Evolutionary conservation across 2,113 vertebrate species (phyloP), one percentile per base, ranked within the genome.

Genomic region (Chloropsis hardwickii): DNA sequence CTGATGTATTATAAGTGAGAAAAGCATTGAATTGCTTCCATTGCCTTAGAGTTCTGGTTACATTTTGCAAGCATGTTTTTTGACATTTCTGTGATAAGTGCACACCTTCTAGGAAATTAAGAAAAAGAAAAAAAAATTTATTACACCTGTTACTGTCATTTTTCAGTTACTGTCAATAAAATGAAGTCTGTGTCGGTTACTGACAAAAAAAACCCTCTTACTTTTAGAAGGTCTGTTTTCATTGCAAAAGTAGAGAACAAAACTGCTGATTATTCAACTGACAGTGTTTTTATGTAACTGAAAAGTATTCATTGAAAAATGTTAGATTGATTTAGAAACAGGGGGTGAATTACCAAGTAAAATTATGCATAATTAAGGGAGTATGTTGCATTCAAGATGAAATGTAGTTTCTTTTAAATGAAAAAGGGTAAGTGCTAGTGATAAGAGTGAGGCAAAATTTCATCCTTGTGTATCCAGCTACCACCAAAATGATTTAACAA

Each of bases 221-320:
- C 44, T 64, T 81, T 81, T 78, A 65, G 58, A 82, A 87, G n/a
- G 48, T 64, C 83, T 90, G 35, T 31, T 78, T 94, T 83, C 47
- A 53, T 45, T 53, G 37, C 44, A 92, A 83, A 90, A 92, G 40
- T 66, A 81, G 39, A 91, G 81, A 94, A 84, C 13, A 96, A 95
- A 92, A 56, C 61, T 91, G 72, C 57, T 94, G 57, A 90, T 95
- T 92, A 89, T 93, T 96, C 81, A 86, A 22, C 50, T 81, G 67
- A 67, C 81, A 88, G 39, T 89, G 37, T 92, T 95, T 95, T 91
- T 88, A 45, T 0, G 0, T 73, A 92, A 66, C 64, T 86, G 45
- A 67, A 91, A 95, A 92, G 56, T 96, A 56, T 23, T 93, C 87
- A 81, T 57, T 88, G 79, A 86, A 94, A 95, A 91, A 93, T 8